Conservation (phyloP, 1,140 invertebrate genomes). For the Trichomalopsis sarcophagae region DNA sequence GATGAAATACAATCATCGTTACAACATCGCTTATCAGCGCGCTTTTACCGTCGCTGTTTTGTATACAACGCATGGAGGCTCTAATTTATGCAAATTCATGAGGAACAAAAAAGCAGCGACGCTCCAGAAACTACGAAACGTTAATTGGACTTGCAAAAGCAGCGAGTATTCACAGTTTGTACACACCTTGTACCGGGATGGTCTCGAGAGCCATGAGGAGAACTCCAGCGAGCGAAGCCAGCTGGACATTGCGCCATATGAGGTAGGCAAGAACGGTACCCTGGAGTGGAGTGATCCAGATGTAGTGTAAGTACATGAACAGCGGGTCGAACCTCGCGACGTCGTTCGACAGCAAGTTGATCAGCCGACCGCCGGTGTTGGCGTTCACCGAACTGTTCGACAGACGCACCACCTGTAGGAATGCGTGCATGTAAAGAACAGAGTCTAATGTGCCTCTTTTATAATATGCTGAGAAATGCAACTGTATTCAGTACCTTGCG, state of each 20-base stretch:
- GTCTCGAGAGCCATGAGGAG: slow-evolving; percentile 79
- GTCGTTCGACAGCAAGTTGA: slow-evolving; percentile 92
- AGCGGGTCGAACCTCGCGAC: slow-evolving; percentile 76
- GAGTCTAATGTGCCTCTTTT: not conserved
- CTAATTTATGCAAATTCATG: not conserved
- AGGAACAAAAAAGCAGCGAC: not conserved
- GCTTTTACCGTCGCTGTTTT: no score
- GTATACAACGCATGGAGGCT: no score
- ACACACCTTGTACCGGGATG: slow-evolving; percentile 78
- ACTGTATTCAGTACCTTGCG: slow-evolving; percentile 70
- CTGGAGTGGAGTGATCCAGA: slow-evolving; percentile 86
- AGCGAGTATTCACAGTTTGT: not conserved
- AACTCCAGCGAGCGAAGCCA: slow-evolving; percentile 78
- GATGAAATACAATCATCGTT: no score
- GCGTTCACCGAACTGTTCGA: slow-evolving; percentile 73
- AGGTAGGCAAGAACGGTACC: slow-evolving; percentile 78
- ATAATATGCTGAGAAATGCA: not conserved
- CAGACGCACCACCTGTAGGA: slow-evolving; percentile 63
- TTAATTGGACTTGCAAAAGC: not conserved
- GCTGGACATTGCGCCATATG: slow-evolving; percentile 78
- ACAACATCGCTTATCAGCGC: no score
- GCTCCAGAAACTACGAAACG: no score
- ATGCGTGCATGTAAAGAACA: not conserved
- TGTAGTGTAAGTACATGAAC: slow-evolving; percentile 76
- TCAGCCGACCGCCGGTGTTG: slow-evolving; percentile 86